Evolutionary conservation across 2,888 invertebrate species (phyloP), one percentile per base, ranked within the genome.

Genomic region (Apodemia mormo): DNA sequence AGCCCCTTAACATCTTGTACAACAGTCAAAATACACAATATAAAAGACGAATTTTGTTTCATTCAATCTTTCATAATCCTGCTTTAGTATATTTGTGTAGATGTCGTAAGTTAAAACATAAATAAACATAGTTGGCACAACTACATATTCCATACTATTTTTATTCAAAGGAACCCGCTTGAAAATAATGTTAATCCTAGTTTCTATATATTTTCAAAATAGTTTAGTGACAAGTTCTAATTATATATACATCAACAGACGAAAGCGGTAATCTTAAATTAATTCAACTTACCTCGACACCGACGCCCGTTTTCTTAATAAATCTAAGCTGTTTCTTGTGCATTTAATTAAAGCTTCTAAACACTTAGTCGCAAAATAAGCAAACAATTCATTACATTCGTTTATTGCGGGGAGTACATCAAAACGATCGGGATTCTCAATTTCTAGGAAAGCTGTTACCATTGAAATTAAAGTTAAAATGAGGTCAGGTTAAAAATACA

Each of bases 351-450:
- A 89, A 3, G 96, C 89, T 73, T 97, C 96, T 49, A 96, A 89
- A 73, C 96, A 94, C 86, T 96, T 96, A 68, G 95, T 95, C 76
- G 97, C 96, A 80, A 97, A 97, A 82, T 95, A 96, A 0, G 96
- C 95, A 82, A 97, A 97, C 67, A 97, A 89, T 81, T 97, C 97
- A 82, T 97, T 96, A 79, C 96, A 96, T 81, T 97, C 96, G 68
- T 95, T 95, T 65, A 96, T 95, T 4, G 96, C 89, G 56, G 94
- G 94, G 68, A 82, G 79, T 40, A 96, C 80, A 72, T 96, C 96
- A 76, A 94, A 94, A 40, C 90, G 85, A 54, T 94, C 91, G 8
- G 95, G 94, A 78, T 94, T 94, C 74, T 96, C 95, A 67, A 96
- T 94, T 78, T 95, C 95, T 77, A 93, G 88, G 77, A 96, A 96